These are phyloP conservation scores for Drosophila nasuta DNA, from an alignment of 1,140 invertebrate species.

Conservation along the genomic window DNA sequence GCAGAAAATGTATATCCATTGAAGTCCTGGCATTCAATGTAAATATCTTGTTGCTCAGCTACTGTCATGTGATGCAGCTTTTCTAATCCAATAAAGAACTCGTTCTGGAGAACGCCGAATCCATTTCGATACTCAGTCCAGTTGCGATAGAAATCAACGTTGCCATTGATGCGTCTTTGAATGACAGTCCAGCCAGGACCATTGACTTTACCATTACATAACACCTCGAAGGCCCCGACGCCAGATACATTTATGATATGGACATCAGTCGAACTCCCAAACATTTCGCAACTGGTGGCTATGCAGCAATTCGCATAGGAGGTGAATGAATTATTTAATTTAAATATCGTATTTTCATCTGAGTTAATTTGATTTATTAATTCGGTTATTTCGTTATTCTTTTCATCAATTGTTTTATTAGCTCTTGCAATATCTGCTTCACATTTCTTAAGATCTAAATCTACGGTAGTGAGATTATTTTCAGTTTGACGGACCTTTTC, in stretches of 20 bases:
- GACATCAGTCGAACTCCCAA: slow-evolving; percentile 6
- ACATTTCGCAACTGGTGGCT: slow-evolving; percentile 10
- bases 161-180: slow-evolving; percentile 27
- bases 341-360: background rate
- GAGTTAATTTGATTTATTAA: background rate
- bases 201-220: slow-evolving; percentile 7
- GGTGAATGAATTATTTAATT: background rate
- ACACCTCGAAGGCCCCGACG: background rate
- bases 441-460: background rate
- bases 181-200: slow-evolving; percentile 39
- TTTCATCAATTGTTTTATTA: background rate
- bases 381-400: background rate
- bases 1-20: background rate
- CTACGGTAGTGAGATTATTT: too few relatives aligned
- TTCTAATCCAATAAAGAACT: slow-evolving; percentile 37
- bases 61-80: slow-evolving; percentile 21
- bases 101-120: slow-evolving; percentile 1
- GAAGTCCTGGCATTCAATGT: slow-evolving; percentile 15
- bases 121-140: slow-evolving; percentile 25
- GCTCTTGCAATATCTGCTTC: background rate
- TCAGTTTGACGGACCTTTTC: background rate
- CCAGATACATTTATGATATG: slow-evolving; percentile 17
- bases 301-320: background rate
- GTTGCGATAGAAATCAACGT: slow-evolving; percentile 26
- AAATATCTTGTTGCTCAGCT: slow-evolving; percentile 6